phyloP scores from a whole-genome alignment of 2,797 vertebrate genomes.

The Craterocephalus amniculus region DNA sequence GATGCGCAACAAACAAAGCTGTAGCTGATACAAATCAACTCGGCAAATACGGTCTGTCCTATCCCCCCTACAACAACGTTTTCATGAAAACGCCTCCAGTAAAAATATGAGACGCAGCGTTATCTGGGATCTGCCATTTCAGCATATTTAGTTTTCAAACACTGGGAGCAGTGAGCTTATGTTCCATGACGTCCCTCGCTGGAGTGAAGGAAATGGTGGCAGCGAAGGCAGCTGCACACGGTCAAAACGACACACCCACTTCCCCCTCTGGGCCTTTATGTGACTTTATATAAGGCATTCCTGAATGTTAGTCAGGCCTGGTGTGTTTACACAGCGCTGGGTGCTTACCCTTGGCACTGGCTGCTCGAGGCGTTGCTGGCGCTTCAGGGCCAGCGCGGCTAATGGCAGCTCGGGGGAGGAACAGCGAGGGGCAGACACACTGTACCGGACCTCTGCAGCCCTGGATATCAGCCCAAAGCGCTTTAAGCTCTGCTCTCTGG shows the following conservation, averaged over 20 bases:
- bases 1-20: conserved; percentile 37
- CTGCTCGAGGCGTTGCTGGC: conserved; percentile 58
- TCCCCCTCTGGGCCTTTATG: conserved; percentile 81
- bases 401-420: conserved; percentile 77
- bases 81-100: conserved; percentile 42
- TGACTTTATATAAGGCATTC: conserved; percentile 87
- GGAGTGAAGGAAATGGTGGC: conserved; percentile 82
- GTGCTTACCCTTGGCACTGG: conserved; percentile 80
- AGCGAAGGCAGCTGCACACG: conserved; percentile 71
- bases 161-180: conserved; percentile 62
- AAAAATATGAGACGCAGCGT: conserved; percentile 49
- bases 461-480: conserved; percentile 75
- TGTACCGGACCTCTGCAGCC: conserved; percentile 75
- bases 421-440: conserved; percentile 64
- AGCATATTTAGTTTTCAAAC: conserved; percentile 75
- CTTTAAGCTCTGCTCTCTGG: conserved; percentile 69
- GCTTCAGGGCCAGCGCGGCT: conserved; percentile 81
- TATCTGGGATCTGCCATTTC: conserved; percentile 76
- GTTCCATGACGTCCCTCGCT: conserved; percentile 78
- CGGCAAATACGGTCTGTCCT: conserved; percentile 38
- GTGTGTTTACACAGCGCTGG: conserved; percentile 85
- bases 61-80: conserved; percentile 30
- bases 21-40: conserved; percentile 32
- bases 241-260: conserved; percentile 81
- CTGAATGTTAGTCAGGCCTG: conserved; percentile 83